A percentile compares a stretch with the other conserved stretches of the same genome.
Evolutionary conservation across 2,888 invertebrate genomes (phyloP).

Genomic region (Chloroclystis v-ata): DNA sequence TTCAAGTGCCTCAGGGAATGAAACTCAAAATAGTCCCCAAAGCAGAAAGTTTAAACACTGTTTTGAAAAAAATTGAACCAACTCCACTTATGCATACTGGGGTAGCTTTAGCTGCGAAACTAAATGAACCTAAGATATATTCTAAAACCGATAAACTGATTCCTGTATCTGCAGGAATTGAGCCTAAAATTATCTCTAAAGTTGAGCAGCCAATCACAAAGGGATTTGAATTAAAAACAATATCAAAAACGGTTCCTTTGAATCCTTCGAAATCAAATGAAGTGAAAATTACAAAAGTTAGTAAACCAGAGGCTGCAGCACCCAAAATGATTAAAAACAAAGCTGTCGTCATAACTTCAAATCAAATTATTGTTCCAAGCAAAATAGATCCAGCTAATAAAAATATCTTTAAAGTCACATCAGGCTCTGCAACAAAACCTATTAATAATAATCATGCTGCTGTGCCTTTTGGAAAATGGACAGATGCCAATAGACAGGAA

Average conservation of each 20-base stretch:
- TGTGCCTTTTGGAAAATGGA: conserved; percentile 73
- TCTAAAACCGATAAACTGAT: background rate
- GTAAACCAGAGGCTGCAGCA: background rate
- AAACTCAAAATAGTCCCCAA: conserved; percentile 1
- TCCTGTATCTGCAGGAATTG: background rate
- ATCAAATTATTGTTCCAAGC: conserved; percentile 8
- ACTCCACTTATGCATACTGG: background rate
- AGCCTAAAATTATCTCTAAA: background rate
- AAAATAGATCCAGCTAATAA: conserved; percentile 13
- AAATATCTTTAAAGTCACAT: conserved; percentile 11
- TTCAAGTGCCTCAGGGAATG: conserved; percentile 8
- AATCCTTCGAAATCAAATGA: conserved; percentile 8
- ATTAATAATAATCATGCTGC: conserved; percentile 53
- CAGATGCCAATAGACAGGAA: conserved; percentile 66
- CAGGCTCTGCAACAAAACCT: conserved; percentile 36
- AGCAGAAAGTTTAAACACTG: background rate
- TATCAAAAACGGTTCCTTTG: conserved; percentile 13
- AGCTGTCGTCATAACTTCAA: conserved; percentile 8
- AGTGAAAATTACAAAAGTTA: conserved; percentile 1
- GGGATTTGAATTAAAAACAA: conserved; percentile 10
- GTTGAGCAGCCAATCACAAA: conserved; percentile 1
- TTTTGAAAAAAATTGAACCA: conserved; percentile 9
- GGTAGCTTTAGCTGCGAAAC: background rate
- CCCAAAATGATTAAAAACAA: conserved; percentile 10
- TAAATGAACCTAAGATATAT: conserved; percentile 3